Base-by-base conservation (phyloP, 2,888 invertebrate genomes). In the Meghimatium bilineatum region DNA sequence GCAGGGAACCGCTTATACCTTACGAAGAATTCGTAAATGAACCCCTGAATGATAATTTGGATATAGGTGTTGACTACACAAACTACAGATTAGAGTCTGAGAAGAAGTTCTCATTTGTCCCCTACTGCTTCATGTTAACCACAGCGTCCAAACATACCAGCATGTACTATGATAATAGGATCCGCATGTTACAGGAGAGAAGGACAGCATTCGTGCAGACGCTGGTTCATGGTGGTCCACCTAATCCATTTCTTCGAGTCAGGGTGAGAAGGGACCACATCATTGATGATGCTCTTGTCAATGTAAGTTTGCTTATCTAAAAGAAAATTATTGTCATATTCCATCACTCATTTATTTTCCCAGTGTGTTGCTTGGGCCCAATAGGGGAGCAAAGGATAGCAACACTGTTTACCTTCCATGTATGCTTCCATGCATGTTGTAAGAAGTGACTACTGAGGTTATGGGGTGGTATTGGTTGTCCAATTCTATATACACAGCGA, bases 11-110 rank as follows among this genome's bases (percentile, higher is more conserved):
- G 63, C 95, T 96, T 90, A 95, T 98, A 92, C 96, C 97, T 83
- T 97, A 96, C 91, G 96, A 96, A 87, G 98, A 98, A 91, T 98
- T 98, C 94, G 97, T 98, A 94, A 98, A 98, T 93, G 98, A 98
- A 93, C 96, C 97, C 0, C 95, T 98, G 77, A 97, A 97, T 94
- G 98, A 98, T 93, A 96, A 96, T 83, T 96, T 98, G 87, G 97
- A 97, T 95, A 97, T 98, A 96, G 97, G 98, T 93, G 96, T 96
- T 92, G 98, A 98, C 94, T 98, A 97, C 94, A 96, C 97, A 77
- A 96, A 97, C 93, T 98, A 96, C 94, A 97, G 96, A 75, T 93
- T 94, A 84, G 91, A 92, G 69, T 87, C 87, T 12, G 91, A 87
- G 86, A 85, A 96, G 69, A 92, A 93, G 86, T 93, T 93, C 94